A percentile compares a stretch with the other conserved stretches of the same genome.
These are phyloP conservation scores for Diuraphis noxia DNA, from an alignment of 1,140 invertebrate genomes.

Conservation along the genomic window DNA sequence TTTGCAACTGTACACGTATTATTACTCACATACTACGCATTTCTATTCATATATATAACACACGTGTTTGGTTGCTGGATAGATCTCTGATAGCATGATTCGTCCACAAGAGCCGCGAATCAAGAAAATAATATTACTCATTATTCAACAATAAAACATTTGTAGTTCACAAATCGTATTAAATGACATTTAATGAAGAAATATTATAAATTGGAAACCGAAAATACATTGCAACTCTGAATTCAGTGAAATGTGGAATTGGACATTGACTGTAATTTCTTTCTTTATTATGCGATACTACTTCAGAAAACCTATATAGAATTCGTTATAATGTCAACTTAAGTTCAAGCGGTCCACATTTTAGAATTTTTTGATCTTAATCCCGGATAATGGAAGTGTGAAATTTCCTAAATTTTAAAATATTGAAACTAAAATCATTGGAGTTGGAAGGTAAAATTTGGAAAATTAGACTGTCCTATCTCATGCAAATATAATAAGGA, in stretches of 20 bases:
- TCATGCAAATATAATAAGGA: no score
- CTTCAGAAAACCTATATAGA: no score
- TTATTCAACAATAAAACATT: neutral
- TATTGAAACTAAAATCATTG: no score
- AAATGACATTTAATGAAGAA: neutral
- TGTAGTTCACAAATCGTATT: neutral
- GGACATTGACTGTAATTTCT: neutral
- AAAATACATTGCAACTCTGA: neutral
- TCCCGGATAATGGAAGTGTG: no score
- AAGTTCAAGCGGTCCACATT: no score
- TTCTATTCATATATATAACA: neutral
- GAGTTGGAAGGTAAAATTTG: no score
- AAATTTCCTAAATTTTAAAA: no score
- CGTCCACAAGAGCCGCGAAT: neutral
- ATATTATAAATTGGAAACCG: neutral
- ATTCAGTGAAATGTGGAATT: neutral
- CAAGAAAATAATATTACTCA: neutral
- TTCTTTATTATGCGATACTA: no score
- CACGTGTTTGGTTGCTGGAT: neutral
- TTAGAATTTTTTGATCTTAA: no score
- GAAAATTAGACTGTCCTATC: no score
- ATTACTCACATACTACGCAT: neutral
- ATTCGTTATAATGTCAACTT: no score
- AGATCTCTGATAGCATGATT: neutral
- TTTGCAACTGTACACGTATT: neutral